Evolutionary conservation across 2,888 invertebrate genomes (phyloP).

Genomic region (Alviniconcha strummeri): DNA sequence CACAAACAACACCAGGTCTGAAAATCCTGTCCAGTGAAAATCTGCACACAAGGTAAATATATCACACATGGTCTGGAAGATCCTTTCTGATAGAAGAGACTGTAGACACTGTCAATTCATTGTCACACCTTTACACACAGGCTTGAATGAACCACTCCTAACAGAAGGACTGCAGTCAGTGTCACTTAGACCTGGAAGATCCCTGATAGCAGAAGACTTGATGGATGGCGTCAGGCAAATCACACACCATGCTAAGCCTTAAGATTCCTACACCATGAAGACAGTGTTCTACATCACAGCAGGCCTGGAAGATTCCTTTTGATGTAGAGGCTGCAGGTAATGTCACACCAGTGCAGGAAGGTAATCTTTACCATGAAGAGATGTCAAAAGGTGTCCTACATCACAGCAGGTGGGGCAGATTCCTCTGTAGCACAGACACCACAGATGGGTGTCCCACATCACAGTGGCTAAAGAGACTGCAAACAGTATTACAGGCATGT

Average conservation of each 20-base stretch:
- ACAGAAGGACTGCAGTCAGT: no score
- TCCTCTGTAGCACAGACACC: no score
- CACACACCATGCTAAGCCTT: not conserved
- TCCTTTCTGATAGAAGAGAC: no score
- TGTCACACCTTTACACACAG: no score
- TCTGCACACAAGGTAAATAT: slow-evolving; percentile 3
- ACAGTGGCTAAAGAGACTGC: no score
- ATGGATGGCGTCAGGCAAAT: not conserved
- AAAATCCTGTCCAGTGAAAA: slow-evolving; percentile 1
- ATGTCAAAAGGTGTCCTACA: not conserved
- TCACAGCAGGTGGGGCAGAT: slow-evolving; percentile 23
- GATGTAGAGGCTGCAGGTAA: not conserved
- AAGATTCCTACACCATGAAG: not conserved
- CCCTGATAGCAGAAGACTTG: slow-evolving; percentile 21
- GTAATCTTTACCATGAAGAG: not conserved
- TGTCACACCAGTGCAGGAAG: not conserved
- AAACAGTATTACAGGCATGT: not conserved
- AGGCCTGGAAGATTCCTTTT: no score
- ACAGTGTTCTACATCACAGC: no score
- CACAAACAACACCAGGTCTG: slow-evolving; percentile 12
- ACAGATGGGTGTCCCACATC: no score
- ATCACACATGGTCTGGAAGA: slow-evolving; percentile 19
- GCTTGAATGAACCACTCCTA: no score
- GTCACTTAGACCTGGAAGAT: slow-evolving; percentile 18
- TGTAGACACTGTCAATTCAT: no score